These are phyloP conservation scores for Macrophya annulata DNA, from an alignment of 2,888 invertebrate species.

Conservation along the genomic window DNA sequence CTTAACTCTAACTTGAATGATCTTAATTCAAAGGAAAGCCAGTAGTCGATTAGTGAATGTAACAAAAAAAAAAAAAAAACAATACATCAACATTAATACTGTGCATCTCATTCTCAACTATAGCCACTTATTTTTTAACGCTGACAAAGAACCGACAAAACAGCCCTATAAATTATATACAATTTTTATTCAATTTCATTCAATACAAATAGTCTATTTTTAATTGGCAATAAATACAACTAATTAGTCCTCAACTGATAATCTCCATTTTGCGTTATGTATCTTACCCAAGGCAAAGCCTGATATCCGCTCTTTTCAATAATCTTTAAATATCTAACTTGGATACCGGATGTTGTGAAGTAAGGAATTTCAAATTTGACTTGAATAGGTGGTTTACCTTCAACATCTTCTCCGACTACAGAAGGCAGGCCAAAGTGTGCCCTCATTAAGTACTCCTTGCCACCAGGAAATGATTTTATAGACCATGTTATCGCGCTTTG, in stretches of 20 bases:
- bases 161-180: constrained; percentile 41
- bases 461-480: constrained; percentile 98
- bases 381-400: constrained; percentile 98
- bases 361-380: constrained; percentile 99
- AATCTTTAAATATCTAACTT: constrained; percentile 97
- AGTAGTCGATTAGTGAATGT: constrained; percentile 38
- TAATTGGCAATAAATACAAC: constrained; percentile 62
- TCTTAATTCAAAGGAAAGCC: constrained; percentile 56
- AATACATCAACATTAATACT: constrained; percentile 19
- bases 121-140: not conserved
- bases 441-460: constrained; percentile 98
- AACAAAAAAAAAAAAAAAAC: not conserved
- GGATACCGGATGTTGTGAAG: constrained; percentile 99
- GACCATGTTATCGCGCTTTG: constrained; percentile 98
- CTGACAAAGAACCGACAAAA: not conserved
- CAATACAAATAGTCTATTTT: constrained; percentile 30
- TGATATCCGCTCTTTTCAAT: constrained; percentile 99
- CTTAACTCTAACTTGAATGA: constrained; percentile 49
- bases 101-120: not conserved
- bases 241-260: constrained; percentile 97
- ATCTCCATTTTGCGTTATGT: constrained; percentile 99
- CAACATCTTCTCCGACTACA: constrained; percentile 95
- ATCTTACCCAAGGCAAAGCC: constrained; percentile 99
- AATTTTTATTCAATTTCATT: constrained; percentile 25
- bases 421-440: constrained; percentile 99